These are phyloP conservation scores for Drosophila sulfurigaster DNA, from an alignment of 1,140 invertebrate genomes.

Conservation along the genomic window DNA sequence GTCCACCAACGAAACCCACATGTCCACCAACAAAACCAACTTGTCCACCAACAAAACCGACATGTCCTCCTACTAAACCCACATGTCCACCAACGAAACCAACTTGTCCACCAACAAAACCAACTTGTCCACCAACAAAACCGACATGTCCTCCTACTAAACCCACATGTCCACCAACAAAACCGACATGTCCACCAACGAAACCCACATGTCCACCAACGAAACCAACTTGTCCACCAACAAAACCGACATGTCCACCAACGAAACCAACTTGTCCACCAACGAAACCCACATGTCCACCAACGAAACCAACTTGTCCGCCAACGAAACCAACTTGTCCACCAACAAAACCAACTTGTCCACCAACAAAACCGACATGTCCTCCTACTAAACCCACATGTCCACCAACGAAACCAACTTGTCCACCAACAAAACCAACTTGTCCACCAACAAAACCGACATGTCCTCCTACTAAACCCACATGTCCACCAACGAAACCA, in stretches of 20 bases:
- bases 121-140: too few relatives aligned
- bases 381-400: background rate
- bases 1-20: background rate
- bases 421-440: background rate
- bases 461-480: background rate
- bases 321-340: background rate
- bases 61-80: too few relatives aligned
- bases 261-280: too few relatives aligned
- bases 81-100: too few relatives aligned
- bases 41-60: too few relatives aligned
- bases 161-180: background rate
- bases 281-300: too few relatives aligned
- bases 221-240: too few relatives aligned
- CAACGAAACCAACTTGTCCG: too few relatives aligned
- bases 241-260: too few relatives aligned
- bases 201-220: background rate
- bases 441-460: slow-evolving; percentile 4
- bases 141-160: background rate
- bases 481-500: background rate
- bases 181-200: background rate
- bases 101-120: too few relatives aligned
- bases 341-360: background rate
- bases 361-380: background rate
- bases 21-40: background rate
- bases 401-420: background rate